Evolutionary conservation across 1,140 invertebrate species (phyloP).

Genomic region (Panagrolaimus sp.): DNA sequence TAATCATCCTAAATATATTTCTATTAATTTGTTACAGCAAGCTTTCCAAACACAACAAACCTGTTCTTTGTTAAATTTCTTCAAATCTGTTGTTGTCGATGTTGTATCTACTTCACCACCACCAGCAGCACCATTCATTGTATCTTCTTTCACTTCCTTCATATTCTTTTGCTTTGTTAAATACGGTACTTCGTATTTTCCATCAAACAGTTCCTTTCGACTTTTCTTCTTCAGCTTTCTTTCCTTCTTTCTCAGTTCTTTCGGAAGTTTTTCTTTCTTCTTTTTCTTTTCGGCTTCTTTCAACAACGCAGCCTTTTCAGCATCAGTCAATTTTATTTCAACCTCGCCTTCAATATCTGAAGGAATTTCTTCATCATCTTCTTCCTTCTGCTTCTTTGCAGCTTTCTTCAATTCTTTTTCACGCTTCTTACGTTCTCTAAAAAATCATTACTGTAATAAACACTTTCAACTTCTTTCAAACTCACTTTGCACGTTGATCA

Average conservation of each 20-base stretch:
- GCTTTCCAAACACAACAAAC: too few relatives aligned
- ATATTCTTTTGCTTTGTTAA: conserved; percentile 44
- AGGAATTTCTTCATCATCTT: neutral
- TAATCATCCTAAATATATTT: conserved; percentile 49
- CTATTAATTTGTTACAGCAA: too few relatives aligned
- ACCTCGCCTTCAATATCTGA: neutral
- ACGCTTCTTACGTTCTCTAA: conserved; percentile 21
- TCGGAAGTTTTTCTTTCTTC: neutral
- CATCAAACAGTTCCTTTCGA: conserved; percentile 39
- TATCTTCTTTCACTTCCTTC: conserved; percentile 22
- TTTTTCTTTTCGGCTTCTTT: neutral
- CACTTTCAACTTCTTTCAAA: too few relatives aligned
- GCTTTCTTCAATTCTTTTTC: conserved; percentile 26
- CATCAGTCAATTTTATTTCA: conserved; percentile 15
- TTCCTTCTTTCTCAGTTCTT: conserved; percentile 11
- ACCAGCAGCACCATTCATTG: conserved; percentile 20
- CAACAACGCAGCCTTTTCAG: neutral
- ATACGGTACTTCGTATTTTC: conserved; percentile 47
- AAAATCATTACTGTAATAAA: too few relatives aligned
- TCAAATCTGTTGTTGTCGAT: conserved; percentile 21
- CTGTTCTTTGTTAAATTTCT: conserved; percentile 15
- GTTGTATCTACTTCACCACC: too few relatives aligned
- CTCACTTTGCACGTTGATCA: conserved; percentile 41
- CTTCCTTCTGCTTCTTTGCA: neutral
- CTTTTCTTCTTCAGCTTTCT: conserved; percentile 35